These are phyloP conservation scores for Trichogramma pretiosum DNA, from an alignment of 1,140 invertebrate genomes.

Conservation along the genomic window DNA sequence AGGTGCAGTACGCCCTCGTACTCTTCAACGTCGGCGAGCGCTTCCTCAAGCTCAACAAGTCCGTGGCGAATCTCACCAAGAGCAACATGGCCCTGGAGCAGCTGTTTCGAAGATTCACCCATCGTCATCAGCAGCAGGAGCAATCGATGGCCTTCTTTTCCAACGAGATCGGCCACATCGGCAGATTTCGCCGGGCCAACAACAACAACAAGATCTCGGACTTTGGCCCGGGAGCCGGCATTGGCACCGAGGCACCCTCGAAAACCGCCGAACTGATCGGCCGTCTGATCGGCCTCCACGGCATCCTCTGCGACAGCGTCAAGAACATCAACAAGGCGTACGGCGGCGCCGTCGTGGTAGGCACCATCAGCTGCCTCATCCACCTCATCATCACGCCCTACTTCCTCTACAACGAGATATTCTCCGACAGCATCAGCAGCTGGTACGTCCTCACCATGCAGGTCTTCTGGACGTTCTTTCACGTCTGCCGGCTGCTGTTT, in stretches of 20 bases:
- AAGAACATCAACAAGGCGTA: slow-evolving; percentile 42
- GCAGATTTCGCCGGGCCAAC: background rate
- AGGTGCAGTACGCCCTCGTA: slow-evolving; percentile 36
- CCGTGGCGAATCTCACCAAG: slow-evolving; percentile 29
- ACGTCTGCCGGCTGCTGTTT: slow-evolving; percentile 52
- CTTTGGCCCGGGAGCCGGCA: no score
- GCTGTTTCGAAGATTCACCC: no score
- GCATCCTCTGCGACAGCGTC: slow-evolving; percentile 33
- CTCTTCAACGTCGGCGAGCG: slow-evolving; percentile 34
- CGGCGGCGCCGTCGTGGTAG: slow-evolving; percentile 51
- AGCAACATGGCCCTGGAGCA: slow-evolving; percentile 22
- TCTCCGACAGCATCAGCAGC: slow-evolving; percentile 32
- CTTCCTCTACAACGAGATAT: slow-evolving; percentile 57
- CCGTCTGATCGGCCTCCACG: slow-evolving; percentile 33
- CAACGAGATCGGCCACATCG: background rate
- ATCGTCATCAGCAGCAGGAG: no score
- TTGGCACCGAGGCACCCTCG: no score
- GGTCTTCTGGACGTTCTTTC: slow-evolving; percentile 56
- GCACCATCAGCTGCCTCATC: slow-evolving; percentile 56
- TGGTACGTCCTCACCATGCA: slow-evolving; percentile 47
- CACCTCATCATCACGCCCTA: slow-evolving; percentile 65
- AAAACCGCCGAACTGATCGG: slow-evolving; percentile 6
- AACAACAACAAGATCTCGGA: slow-evolving; percentile 11
- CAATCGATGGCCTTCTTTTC: no score
- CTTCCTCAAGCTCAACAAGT: slow-evolving; percentile 34